These are phyloP conservation scores for Amblyopsis rosae DNA, from an alignment of 2,113 vertebrate genomes.

Conservation along the genomic window DNA sequence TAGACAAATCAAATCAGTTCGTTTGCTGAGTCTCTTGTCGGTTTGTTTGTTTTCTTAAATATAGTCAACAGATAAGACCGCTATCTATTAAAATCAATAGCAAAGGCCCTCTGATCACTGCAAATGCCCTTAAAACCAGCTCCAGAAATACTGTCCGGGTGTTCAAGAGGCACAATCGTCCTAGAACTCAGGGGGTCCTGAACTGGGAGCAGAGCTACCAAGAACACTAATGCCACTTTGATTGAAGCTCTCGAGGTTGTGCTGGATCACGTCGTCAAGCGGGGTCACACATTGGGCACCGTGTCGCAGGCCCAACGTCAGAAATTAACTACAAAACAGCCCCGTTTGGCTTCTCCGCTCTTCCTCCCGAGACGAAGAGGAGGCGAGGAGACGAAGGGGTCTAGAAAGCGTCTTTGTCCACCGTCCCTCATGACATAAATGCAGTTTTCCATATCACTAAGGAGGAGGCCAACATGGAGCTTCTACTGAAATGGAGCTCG, in stretches of 20 bases:
- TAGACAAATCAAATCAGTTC: background rate
- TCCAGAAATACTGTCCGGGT: conserved; percentile 47
- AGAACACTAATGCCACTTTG: conserved; percentile 9
- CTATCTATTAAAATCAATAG: conserved; percentile 5
- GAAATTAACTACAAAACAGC: conserved; percentile 20
- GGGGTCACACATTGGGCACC: conserved; percentile 4
- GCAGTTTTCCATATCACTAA: conserved; percentile 20
- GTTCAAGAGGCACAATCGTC: conserved; percentile 28
- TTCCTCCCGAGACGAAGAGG: background rate
- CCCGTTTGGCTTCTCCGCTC: conserved; percentile 5
- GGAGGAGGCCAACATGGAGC: background rate
- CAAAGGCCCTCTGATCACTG: conserved; percentile 36
- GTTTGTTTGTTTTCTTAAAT: conserved; percentile 6
- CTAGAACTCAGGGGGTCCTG: conserved; percentile 17
- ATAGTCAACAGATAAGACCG: conserved; percentile 27
- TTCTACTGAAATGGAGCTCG: background rate
- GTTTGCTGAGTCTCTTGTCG: background rate
- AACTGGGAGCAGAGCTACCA: conserved; percentile 17
- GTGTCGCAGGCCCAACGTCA: background rate
- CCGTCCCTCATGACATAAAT: too few species aligned
- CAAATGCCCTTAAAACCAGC: conserved; percentile 46
- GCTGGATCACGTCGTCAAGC: conserved; percentile 2
- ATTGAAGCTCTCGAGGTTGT: conserved; percentile 17
- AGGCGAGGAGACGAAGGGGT: too few species aligned
- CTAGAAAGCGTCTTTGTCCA: too few species aligned